These are phyloP conservation scores for Amazona finschi DNA, from an alignment of 2,797 vertebrate genomes.

Conservation along the genomic window DNA sequence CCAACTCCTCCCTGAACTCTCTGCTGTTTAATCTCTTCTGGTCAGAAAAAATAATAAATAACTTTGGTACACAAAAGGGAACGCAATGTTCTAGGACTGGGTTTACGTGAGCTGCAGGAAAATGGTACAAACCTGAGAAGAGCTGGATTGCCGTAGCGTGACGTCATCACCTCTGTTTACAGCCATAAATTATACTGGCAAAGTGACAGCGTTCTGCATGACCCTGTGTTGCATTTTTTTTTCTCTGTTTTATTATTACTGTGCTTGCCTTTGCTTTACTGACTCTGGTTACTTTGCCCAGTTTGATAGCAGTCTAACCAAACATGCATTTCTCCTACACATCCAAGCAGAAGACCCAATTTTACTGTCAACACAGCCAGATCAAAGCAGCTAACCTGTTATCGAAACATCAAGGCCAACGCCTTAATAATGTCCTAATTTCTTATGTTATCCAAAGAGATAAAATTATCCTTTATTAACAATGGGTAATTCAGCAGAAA, in stretches of 20 bases:
- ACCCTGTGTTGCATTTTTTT: neutral
- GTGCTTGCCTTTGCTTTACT: neutral
- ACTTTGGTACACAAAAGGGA: neutral
- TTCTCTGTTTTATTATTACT: neutral
- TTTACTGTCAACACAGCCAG: constrained; percentile 18
- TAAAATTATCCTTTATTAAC: constrained; percentile 10
- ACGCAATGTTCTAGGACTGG: neutral
- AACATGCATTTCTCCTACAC: neutral
- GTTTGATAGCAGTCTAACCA: neutral
- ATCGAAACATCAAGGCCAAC: constrained; percentile 18
- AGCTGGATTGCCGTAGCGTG: neutral
- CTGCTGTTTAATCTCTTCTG: neutral
- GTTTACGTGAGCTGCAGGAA: neutral
- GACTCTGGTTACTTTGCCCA: neutral
- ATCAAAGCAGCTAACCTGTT: constrained; percentile 29
- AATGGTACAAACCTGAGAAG: neutral
- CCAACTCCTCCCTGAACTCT: neutral
- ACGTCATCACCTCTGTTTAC: neutral
- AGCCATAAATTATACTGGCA: neutral
- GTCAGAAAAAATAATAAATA: neutral
- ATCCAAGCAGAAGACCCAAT: constrained; percentile 32
- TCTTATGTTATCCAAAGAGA: neutral
- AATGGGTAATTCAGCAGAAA: neutral
- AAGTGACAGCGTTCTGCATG: neutral
- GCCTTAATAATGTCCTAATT: constrained; percentile 21